Base-by-base conservation (phyloP, 2,113 vertebrate genomes). In the Camelus dromedarius region DNA sequence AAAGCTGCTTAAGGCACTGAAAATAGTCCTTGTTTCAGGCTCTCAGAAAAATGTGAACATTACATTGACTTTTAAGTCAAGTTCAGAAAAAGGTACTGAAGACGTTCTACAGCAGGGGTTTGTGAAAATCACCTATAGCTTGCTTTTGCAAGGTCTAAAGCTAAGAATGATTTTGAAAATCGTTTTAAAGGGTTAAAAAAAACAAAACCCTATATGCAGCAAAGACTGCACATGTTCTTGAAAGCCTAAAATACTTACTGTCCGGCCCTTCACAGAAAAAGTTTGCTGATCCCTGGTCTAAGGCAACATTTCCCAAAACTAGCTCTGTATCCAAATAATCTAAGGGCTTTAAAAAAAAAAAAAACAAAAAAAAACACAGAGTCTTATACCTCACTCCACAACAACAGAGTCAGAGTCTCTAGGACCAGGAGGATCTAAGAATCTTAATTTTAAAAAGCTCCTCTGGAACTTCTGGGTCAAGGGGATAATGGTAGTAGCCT, bases 381-480 rank as follows among this genome's bases (percentile, higher is more conserved):
- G 16, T 46, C 20, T 35, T 67, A 92, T 18, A 35, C 64, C 22
- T 81, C 26, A 69, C 67, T 67, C 46, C 48, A 66, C 42, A 77
- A 1, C 13, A 69, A 30, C 16, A 83, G 26, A 95, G 84, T 82
- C 19, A n/a, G 32, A 48, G 8, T 69, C 35, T 79, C 42, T 42
- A 54, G 56, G 26, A 66, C 7, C 6, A 86, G n/a, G 35, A 35
- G 35, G 12, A 38, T 67, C 28, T 42, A 75, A 75, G 19, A 96
- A 95, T 76, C 48, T 96, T 66, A 64, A 89, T 77, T 96, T 89
- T 60, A 54, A 93, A 93, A 94, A 69, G 60, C 22, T 89, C 67
- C 42, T 66, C n/a, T 22, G 79, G 60, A 81, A 86, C 26, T 42
- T 87, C 38, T 77, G 58, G n/a, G 19, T 75, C 48, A 96, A 54